Base-by-base conservation (phyloP, 2,888 invertebrate species). In the Lampropteryx suffumata region DNA sequence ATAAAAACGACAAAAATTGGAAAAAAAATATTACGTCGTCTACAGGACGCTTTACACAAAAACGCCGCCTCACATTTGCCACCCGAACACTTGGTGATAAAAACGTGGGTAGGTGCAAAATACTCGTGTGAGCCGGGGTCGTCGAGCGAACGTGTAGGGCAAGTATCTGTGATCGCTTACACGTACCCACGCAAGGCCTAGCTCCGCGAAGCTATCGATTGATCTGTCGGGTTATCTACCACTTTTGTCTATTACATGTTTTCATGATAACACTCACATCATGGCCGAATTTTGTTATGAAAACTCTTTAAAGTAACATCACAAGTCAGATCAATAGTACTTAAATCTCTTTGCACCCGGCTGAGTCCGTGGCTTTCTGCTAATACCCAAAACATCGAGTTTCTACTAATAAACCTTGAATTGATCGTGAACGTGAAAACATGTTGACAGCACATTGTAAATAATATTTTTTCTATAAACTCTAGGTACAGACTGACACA, bases 131-230 rank as follows among this genome's bases (percentile, higher is more conserved):
- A 50, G 55, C 42, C 43, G 60, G 76, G 52, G 73, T 69, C 69
- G 78, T 86, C 84, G 88, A 87, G 86, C 82, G 68, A 78, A 64
- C 82, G 86, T 79, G 61, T 65, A 64, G 79, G 83, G 76, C 84
- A 80, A 86, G 85, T 88, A 88, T 84, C 79, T 84, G 82, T 88
- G 84, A 88, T 74, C 75, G 90, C 90, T 90, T 90, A 89, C 90
- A 89, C 88, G 71, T 79, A 79, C 82, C 55, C 90, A 90, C 89
- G 89, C 89, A 87, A 86, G 78, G 86, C 87, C 87, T 82, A 83
- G 84, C 87, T 84, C 87, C 78, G 84, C 73, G 85, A 86, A 87
- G 82, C 88, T 87, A 80, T 63, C 50, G 74, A 84, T 76, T 73
- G 73, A 82, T 81, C 81, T 84, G 65, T 84, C 79, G 84, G 86